These are phyloP conservation scores for Malacoraja senta DNA, from an alignment of 2,797 vertebrate species.

Conservation along the genomic window DNA sequence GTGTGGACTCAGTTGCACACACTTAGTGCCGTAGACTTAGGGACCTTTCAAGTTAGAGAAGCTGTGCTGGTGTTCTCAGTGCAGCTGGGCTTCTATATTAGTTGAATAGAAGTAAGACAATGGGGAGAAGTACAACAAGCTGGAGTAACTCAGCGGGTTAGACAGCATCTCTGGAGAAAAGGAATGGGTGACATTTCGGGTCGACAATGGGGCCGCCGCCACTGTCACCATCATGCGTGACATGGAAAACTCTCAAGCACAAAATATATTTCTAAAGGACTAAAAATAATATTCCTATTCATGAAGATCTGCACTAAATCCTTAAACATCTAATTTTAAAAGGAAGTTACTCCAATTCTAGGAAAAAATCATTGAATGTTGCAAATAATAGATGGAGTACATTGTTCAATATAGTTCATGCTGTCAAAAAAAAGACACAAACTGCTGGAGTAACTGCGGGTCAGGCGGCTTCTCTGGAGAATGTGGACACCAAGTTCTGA, in stretches of 20 bases:
- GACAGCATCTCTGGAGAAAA: no score
- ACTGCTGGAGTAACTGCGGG: no score
- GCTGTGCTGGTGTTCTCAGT: neutral
- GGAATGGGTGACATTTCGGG: no score
- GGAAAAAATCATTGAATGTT: neutral
- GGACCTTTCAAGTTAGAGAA: neutral
- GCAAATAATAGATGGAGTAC: neutral
- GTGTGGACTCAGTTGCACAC: neutral
- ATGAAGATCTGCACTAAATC: neutral
- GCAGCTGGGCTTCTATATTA: neutral
- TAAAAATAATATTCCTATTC: neutral
- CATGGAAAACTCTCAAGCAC: neutral
- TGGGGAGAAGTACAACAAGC: no score
- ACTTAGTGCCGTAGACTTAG: neutral
- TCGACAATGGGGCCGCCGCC: neutral
- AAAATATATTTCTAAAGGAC: neutral
- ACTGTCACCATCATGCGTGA: neutral
- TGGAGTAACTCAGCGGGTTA: no score
- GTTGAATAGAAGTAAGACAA: neutral
- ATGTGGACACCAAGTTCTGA: no score
- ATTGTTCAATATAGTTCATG: neutral
- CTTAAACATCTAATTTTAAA: neutral
- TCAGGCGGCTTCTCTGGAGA: no score
- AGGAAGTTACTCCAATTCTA: neutral
- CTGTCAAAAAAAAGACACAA: no score